Conservation (phyloP, 2,888 invertebrate species). For the Galeopsomyia nigrocyanea region DNA sequence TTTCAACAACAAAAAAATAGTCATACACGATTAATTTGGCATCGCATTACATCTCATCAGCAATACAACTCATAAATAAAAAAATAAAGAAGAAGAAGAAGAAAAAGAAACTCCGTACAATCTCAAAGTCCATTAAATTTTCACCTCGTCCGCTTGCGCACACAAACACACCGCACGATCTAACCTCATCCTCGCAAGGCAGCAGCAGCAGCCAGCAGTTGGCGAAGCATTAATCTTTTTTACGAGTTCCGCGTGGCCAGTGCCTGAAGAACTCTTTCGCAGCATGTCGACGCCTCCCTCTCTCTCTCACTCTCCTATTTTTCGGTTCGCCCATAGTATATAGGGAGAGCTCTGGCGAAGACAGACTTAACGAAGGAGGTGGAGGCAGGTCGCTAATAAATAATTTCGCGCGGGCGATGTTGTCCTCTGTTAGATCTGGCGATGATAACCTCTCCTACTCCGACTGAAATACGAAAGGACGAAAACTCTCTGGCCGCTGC, state of each 20-base stretch:
- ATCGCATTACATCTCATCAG: too few relatives aligned
- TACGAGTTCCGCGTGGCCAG: constrained; percentile 54
- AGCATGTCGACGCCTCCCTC: constrained; percentile 26
- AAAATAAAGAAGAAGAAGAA: too few relatives aligned
- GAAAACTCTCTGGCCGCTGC: constrained; percentile 38
- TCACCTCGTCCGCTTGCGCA: too few relatives aligned
- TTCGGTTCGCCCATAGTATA: constrained; percentile 30
- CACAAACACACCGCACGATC: neutral
- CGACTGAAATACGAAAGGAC: constrained; percentile 66
- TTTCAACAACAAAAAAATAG: too few relatives aligned
- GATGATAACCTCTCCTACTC: constrained; percentile 67
- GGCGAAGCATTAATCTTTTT: constrained; percentile 65
- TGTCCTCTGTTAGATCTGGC: constrained; percentile 67
- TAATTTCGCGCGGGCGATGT: constrained; percentile 64
- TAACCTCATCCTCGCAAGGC: constrained; percentile 16
- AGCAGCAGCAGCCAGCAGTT: too few relatives aligned
- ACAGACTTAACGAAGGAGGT: constrained; percentile 46
- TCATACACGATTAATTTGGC: too few relatives aligned
- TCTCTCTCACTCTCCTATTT: constrained; percentile 52
- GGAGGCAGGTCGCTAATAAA: constrained; percentile 63
- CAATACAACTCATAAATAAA: too few relatives aligned
- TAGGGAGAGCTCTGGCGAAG: constrained; percentile 41
- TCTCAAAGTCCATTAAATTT: too few relatives aligned
- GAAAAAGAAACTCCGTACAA: too few relatives aligned
- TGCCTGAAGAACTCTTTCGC: constrained; percentile 56